These are phyloP conservation scores for Carlito syrichta DNA, from an alignment of 2,113 vertebrate species.

Conservation along the genomic window DNA sequence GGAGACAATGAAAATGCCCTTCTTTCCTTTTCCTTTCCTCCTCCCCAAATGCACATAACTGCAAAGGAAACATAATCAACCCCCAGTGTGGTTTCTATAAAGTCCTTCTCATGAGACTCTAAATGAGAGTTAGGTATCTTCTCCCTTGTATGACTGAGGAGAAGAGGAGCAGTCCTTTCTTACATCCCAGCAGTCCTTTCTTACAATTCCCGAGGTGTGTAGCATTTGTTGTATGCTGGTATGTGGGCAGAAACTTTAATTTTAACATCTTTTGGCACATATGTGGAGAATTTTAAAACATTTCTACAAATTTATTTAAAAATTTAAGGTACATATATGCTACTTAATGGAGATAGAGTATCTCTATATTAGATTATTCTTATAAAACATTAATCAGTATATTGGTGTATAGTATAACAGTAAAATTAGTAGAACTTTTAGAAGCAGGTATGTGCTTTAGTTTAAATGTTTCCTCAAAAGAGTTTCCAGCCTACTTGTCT, in stretches of 20 bases:
- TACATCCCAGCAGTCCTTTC: neutral
- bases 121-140: neutral
- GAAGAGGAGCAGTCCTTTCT: neutral
- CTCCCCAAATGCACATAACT: neutral
- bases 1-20: neutral
- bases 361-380: neutral
- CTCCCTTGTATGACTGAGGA: neutral
- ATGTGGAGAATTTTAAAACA: neutral
- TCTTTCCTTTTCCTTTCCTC: neutral
- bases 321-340: neutral
- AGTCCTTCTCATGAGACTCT: neutral
- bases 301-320: neutral
- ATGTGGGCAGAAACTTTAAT: neutral
- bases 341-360: neutral
- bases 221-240: neutral
- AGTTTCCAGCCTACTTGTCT: neutral
- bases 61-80: neutral
- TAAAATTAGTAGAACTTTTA: neutral
- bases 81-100: rapidly evolving
- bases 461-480: neutral
- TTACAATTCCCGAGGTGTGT: neutral
- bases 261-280: neutral
- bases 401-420: neutral
- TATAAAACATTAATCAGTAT: neutral
- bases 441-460: neutral